Conservation (phyloP, 2,797 vertebrate species). For the Hyperoplus immaculatus region DNA sequence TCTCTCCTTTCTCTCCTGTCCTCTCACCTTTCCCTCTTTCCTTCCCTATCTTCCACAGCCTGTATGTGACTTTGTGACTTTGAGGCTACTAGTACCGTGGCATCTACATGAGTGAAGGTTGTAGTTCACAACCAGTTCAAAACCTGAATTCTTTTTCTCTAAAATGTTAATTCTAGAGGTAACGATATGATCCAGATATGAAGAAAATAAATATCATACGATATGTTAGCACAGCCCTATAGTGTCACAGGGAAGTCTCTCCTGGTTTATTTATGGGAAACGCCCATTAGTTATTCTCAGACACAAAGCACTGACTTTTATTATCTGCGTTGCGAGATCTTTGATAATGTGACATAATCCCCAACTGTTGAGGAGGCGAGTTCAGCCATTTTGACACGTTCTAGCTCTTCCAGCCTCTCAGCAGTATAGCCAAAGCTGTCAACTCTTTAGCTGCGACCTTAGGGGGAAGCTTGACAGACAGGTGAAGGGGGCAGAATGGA, state of each 20-base stretch:
- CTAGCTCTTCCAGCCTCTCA: constrained; percentile 19
- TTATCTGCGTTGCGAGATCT: constrained; percentile 53
- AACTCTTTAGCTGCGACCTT: constrained; percentile 54
- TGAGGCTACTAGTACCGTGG: too few species aligned
- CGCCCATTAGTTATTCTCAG: constrained; percentile 61
- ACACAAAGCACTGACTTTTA: constrained; percentile 40
- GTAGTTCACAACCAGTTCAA: too few species aligned
- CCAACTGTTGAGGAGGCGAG: constrained; percentile 21
- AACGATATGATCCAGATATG: too few species aligned
- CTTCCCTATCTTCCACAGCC: not conserved
- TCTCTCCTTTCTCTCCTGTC: constrained; percentile 6
- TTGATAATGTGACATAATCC: constrained; percentile 54
- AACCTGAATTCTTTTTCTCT: too few species aligned
- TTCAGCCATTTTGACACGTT: constrained; percentile 32
- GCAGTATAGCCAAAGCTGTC: constrained; percentile 56
- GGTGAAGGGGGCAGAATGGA: constrained; percentile 46
- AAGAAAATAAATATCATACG: not conserved
- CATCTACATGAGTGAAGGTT: too few species aligned
- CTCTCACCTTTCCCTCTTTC: not conserved
- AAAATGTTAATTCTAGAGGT: too few species aligned
- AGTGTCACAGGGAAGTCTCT: constrained; percentile 34
- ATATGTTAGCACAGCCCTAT: constrained; percentile 43
- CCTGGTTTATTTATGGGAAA: constrained; percentile 48
- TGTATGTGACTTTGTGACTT: too few species aligned
- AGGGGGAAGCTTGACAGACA: constrained; percentile 56